Evolutionary conservation across 1,140 invertebrate genomes (phyloP).

Genomic region (Acromyrmex heyeri): DNA sequence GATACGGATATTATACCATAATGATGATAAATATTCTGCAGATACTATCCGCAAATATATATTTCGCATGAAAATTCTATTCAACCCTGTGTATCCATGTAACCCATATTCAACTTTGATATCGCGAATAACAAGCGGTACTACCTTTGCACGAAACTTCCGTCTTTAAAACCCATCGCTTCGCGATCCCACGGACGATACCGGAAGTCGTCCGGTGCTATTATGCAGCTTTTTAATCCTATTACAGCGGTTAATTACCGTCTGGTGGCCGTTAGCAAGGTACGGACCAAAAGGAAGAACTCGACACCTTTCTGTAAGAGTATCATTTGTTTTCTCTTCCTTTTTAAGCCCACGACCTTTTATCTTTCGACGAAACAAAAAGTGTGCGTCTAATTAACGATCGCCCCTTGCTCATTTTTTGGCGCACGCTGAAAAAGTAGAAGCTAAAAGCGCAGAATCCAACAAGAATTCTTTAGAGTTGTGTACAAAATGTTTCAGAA

Average conservation of each 20-base stretch:
- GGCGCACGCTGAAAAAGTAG: not conserved
- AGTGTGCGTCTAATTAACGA: slow-evolving; percentile 41
- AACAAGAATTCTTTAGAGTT: not conserved
- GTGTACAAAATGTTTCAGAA: slow-evolving; percentile 34
- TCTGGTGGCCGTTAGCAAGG: slow-evolving; percentile 38
- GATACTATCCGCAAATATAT: slow-evolving; percentile 26
- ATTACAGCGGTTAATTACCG: slow-evolving; percentile 55
- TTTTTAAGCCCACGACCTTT: slow-evolving; percentile 34
- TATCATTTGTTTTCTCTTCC: slow-evolving; percentile 44
- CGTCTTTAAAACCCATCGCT: slow-evolving; percentile 33
- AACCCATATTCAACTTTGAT: slow-evolving; percentile 47
- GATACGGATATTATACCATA: slow-evolving; percentile 13
- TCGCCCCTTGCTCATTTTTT: slow-evolving; percentile 26
- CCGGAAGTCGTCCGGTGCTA: slow-evolving; percentile 29
- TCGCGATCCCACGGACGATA: slow-evolving; percentile 27
- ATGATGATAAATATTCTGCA: slow-evolving; percentile 47
- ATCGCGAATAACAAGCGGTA: slow-evolving; percentile 20
- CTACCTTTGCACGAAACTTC: slow-evolving; percentile 11
- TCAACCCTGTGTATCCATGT: slow-evolving; percentile 9
- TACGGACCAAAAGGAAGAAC: slow-evolving; percentile 10
- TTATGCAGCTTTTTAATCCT: slow-evolving; percentile 57
- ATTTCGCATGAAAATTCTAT: slow-evolving; percentile 34
- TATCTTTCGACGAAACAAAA: slow-evolving; percentile 46
- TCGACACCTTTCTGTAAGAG: slow-evolving; percentile 42
- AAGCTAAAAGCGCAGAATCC: not conserved